Evolutionary conservation across 2,113 vertebrate genomes (phyloP), one percentile per base, ranked within the genome.

Genomic region (Oreochromis spilurus): DNA sequence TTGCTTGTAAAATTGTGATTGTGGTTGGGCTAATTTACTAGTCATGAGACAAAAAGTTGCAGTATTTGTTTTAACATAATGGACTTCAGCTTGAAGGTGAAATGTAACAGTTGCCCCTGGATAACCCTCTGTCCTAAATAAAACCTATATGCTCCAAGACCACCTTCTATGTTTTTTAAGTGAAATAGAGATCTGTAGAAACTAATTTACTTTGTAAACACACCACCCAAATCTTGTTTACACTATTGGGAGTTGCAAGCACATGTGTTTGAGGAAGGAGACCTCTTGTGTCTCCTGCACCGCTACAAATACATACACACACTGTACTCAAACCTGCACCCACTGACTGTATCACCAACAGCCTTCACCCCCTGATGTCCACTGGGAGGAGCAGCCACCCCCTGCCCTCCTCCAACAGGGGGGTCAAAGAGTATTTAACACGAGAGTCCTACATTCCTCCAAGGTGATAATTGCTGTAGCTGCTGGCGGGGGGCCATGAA

Each of bases 401-500:
- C 93, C 85, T 94, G 94, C 96, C 96, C 97, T 82, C 7, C 24
- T 94, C 48, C 92, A 89, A 91, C 88, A 91, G 88, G 94, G 94
- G 95, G 97, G 97, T 97, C 97, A 96, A 95, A 96, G 96, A 67
- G 90, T 97, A 96, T 95, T 95, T 96, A 95, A 95, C 96, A 95
- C 94, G 36, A 96, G 94, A 95, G 91, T 96, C 91, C 94, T 92
- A 96, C 96, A 96, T 97, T 97, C 96, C 96, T 96, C 94, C 65
- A 88, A 97, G 97, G 97, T 97, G 97, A 96, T 96, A 97, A 97
- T 97, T 95, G 93, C 95, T 89, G 91, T 86, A 94, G 94, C 92
- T 95, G 97, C 93, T 96, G 84, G 94, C 95, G 87, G 96, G 97
- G 96, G 97, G 95, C 92, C 93, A 77, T 29, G 94, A 94, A 86